Evolutionary conservation across 2,113 vertebrate genomes (phyloP), one percentile per base, ranked within the genome.

Genomic region (Stictonetta naevosa): DNA sequence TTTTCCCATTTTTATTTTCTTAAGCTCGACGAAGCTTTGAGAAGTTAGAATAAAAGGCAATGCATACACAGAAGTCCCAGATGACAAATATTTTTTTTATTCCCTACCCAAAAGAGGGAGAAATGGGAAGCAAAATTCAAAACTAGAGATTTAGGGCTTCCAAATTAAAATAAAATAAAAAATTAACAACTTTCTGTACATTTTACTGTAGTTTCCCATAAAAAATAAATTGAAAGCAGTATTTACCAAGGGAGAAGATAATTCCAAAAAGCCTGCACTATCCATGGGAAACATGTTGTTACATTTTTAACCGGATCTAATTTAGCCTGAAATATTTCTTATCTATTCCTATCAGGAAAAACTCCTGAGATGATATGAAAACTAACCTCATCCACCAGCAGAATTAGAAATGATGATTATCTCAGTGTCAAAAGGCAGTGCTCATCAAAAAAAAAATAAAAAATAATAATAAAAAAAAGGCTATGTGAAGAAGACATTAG

Each of bases 241-340:
- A 52, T 68, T 88, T 86, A 78, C 42, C 15, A 80, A 71, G 74
- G 40, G 48, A 84, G 34, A 79, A 86, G 26, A 67, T 38, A 67
- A 22, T 80, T 74, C 4, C 0, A 95, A 73, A 86, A 82, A 46
- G 8, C 15, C 33, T 28, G 2, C 40, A 40, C 7, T 66, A 25
- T 73, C 23, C 3, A 4, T 55, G 29, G 64, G 60, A 79, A 90
- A 90, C 82, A 72, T 22, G 5, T 1, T 2, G 10, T 73, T 71
- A 46, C 9, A 59, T 86, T 77, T 69, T 86, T 8, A 66, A 52
- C 18, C 50, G 53, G 50, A 75, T 68, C 50, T 77, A 74, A 67
- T 77, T 93, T 96, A 90, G 60, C 55, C 29, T 88, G 64, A 91
- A 92, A 36, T 94, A 93, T 76, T 96, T 81, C 53, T 64, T 71